These are phyloP conservation scores for Acronicta aceris DNA, from an alignment of 2,888 invertebrate species.

Conservation along the genomic window DNA sequence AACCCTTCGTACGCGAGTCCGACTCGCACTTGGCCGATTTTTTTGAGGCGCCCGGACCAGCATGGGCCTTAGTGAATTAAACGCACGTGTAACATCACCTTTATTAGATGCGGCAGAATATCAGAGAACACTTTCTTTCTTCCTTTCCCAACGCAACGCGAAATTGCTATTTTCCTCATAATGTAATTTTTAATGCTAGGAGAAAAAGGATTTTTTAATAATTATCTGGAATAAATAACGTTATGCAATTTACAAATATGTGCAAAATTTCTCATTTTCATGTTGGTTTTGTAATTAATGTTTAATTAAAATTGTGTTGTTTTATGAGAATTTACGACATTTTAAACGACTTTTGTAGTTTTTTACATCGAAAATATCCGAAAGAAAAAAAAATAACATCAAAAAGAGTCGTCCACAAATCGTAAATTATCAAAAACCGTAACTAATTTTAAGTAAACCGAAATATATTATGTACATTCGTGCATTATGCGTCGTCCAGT, in stretches of 20 bases:
- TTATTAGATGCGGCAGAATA: not conserved
- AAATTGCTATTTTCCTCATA: slow-evolving; percentile 27
- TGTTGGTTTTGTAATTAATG: slow-evolving; percentile 33
- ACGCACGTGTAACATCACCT: too few relatives aligned
- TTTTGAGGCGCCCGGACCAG: too few relatives aligned
- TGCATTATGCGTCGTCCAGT: slow-evolving; percentile 34
- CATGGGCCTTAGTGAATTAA: too few relatives aligned
- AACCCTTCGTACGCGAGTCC: too few relatives aligned
- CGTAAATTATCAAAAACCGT: slow-evolving; percentile 3
- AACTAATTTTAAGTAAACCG: slow-evolving; percentile 23
- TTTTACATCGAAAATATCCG: not conserved
- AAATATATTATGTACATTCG: slow-evolving; percentile 42
- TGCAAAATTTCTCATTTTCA: slow-evolving; percentile 38
- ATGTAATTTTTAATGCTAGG: slow-evolving; percentile 43
- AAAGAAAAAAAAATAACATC: too few relatives aligned
- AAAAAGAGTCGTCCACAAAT: not conserved
- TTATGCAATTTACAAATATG: slow-evolving; percentile 55
- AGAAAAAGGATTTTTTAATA: slow-evolving; percentile 33
- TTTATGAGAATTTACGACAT: slow-evolving; percentile 2
- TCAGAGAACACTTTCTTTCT: not conserved
- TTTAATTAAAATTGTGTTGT: slow-evolving; percentile 23
- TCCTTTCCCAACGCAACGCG: slow-evolving; percentile 16
- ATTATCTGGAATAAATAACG: slow-evolving; percentile 54
- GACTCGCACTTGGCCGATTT: too few relatives aligned
- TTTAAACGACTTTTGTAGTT: not conserved